Evolutionary conservation across 1,140 invertebrate genomes (phyloP).

Genomic region (Megalopta genalis): DNA sequence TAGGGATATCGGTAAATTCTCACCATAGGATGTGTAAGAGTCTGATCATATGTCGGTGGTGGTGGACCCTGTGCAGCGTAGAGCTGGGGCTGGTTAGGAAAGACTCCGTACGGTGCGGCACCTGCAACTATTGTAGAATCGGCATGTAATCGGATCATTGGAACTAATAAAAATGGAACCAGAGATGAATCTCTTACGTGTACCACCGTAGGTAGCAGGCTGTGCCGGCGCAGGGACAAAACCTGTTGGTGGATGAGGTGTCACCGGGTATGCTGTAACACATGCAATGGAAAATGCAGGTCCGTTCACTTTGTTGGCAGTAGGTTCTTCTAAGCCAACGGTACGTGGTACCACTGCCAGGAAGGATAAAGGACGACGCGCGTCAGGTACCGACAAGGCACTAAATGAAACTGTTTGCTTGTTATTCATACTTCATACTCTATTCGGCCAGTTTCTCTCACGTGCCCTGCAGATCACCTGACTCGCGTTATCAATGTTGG

Average conservation of each 20-base stretch:
- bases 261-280: slow-evolving; percentile 81
- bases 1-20: slow-evolving; percentile 46
- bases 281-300: slow-evolving; percentile 68
- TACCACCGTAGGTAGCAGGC: slow-evolving; percentile 80
- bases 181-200: slow-evolving; percentile 35
- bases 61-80: slow-evolving; percentile 81
- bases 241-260: slow-evolving; percentile 79
- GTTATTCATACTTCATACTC: too few relatives aligned
- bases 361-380: slow-evolving; percentile 68
- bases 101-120: slow-evolving; percentile 84
- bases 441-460: background rate
- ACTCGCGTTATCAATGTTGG: slow-evolving; percentile 45
- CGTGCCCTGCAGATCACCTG: slow-evolving; percentile 13
- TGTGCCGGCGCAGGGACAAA: slow-evolving; percentile 80
- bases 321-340: slow-evolving; percentile 73
- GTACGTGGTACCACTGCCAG: slow-evolving; percentile 77
- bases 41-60: slow-evolving; percentile 84
- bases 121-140: slow-evolving; percentile 80
- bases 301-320: slow-evolving; percentile 53
- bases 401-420: slow-evolving; percentile 28
- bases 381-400: slow-evolving; percentile 64
- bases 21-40: slow-evolving; percentile 83
- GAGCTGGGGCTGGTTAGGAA: slow-evolving; percentile 81
- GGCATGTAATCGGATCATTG: slow-evolving; percentile 8
- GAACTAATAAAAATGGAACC: background rate